A percentile compares a stretch with the other conserved stretches of the same genome.
Evolutionary conservation across 35 echinoderm and acorn worm species (phyloP).

Genomic region (Amphiura filiformis): DNA sequence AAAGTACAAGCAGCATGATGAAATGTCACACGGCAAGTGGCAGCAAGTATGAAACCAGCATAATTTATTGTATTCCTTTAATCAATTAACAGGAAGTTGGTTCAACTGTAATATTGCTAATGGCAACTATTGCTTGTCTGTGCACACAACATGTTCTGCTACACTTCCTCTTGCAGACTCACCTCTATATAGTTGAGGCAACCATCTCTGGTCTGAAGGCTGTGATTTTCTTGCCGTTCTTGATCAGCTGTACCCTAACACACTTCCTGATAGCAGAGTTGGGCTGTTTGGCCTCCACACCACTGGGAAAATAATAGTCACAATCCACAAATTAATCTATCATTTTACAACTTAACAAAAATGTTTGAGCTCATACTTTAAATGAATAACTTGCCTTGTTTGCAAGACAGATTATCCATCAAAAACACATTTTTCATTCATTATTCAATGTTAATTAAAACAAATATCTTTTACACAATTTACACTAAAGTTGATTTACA

Average conservation of each 20-base stretch:
- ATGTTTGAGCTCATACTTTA: not conserved
- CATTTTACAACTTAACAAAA: not conserved
- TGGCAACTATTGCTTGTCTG: not conserved
- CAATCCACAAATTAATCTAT: not conserved
- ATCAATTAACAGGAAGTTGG: not conserved
- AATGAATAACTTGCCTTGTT: not conserved
- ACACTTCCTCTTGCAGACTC: not conserved
- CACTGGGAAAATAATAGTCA: conserved; percentile 34
- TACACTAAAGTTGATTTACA: too few species aligned
- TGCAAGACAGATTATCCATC: not conserved
- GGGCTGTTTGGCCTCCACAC: conserved; percentile 92
- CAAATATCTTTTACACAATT: too few species aligned
- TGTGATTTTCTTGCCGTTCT: conserved; percentile 99
- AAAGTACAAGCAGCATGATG: too few species aligned
- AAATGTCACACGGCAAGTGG: too few species aligned
- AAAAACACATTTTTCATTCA: too few species aligned
- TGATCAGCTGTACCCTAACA: conserved; percentile 98
- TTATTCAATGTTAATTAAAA: too few species aligned
- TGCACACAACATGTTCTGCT: not conserved
- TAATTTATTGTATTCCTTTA: not conserved
- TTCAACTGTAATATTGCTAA: not conserved
- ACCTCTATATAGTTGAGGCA: conserved; percentile 99
- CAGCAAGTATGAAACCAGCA: too few species aligned
- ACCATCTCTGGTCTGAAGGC: conserved; percentile 93
- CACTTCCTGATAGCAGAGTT: conserved; percentile 98